Conservation (phyloP, 2,113 vertebrate genomes). For the Cebidichthys violaceus region DNA sequence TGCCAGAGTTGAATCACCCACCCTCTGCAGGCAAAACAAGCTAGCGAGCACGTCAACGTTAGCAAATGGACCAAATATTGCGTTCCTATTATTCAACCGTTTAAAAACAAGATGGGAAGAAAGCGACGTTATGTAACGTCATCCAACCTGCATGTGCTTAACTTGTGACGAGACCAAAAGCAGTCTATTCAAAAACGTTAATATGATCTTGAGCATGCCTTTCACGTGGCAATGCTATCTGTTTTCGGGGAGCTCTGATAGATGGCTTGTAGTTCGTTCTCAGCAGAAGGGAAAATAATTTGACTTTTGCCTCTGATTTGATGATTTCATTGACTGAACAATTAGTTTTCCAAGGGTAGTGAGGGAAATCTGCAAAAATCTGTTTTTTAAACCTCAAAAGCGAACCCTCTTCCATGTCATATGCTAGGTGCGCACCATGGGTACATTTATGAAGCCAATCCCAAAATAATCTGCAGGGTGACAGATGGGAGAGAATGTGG, state of each 20-base stretch:
- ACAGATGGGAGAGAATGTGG: conserved; percentile 63
- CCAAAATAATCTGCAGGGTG: conserved; percentile 42
- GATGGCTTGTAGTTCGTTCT: no score
- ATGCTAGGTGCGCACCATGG: conserved; percentile 29
- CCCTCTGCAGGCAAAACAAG: neutral
- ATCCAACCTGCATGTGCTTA: neutral
- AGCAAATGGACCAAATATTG: neutral
- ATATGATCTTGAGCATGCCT: neutral
- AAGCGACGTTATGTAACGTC: no score
- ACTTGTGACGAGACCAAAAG: neutral
- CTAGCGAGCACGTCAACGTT: no score
- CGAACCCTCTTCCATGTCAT: conserved; percentile 25
- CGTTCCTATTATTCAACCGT: neutral
- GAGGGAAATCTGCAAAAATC: conserved; percentile 7
- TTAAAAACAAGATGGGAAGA: neutral
- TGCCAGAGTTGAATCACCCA: no score
- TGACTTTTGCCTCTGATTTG: neutral
- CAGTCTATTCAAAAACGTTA: neutral
- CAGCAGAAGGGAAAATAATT: neutral
- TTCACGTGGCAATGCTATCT: neutral
- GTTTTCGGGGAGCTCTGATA: neutral
- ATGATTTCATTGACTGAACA: neutral
- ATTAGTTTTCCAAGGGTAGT: neutral
- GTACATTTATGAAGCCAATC: conserved; percentile 10
- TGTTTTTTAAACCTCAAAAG: conserved; percentile 22